Percentiles rank a stretch among this genome's conserved stretches.
phyloP scores from a whole-genome alignment of 2,888 invertebrate species.

The Ochropleura plecta region DNA sequence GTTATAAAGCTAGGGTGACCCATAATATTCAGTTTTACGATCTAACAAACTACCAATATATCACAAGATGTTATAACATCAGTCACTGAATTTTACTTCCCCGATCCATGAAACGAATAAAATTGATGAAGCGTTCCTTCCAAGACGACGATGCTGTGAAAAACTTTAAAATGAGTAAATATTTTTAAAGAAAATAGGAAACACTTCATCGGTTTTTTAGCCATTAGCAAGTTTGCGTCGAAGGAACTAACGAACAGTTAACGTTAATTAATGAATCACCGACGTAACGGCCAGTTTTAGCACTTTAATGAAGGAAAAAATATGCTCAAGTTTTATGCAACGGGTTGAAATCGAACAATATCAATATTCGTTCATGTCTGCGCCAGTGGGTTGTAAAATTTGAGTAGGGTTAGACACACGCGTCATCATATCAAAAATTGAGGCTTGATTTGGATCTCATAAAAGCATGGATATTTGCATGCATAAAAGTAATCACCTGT shows the following conservation, averaged over 20 bases:
- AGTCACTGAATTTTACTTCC: neutral
- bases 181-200: slow-evolving; percentile 32
- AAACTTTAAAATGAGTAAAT: slow-evolving; percentile 29
- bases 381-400: slow-evolving; percentile 74
- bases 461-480: slow-evolving; percentile 63
- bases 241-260: slow-evolving; percentile 50
- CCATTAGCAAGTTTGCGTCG: slow-evolving; percentile 51
- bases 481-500: slow-evolving; percentile 42
- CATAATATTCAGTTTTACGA: neutral
- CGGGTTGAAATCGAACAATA: slow-evolving; percentile 50
- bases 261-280: slow-evolving; percentile 54
- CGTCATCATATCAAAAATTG: slow-evolving; percentile 73
- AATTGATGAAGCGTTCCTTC: slow-evolving; percentile 8
- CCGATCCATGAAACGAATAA: slow-evolving; percentile 1
- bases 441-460: slow-evolving; percentile 67
- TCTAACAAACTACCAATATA: neutral
- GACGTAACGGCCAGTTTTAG: slow-evolving; percentile 34
- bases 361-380: slow-evolving; percentile 67
- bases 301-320: slow-evolving; percentile 42
- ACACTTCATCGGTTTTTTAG: slow-evolving; percentile 37
- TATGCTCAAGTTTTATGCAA: slow-evolving; percentile 35
- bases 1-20: neutral
- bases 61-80: neutral
- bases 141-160: slow-evolving; percentile 4
- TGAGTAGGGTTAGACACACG: slow-evolving; percentile 80